Percentiles rank a stretch among this genome's conserved stretches.
These are phyloP conservation scores for Pipistrellus kuhlii DNA, from an alignment of 2,797 vertebrate genomes.

Conservation along the genomic window DNA sequence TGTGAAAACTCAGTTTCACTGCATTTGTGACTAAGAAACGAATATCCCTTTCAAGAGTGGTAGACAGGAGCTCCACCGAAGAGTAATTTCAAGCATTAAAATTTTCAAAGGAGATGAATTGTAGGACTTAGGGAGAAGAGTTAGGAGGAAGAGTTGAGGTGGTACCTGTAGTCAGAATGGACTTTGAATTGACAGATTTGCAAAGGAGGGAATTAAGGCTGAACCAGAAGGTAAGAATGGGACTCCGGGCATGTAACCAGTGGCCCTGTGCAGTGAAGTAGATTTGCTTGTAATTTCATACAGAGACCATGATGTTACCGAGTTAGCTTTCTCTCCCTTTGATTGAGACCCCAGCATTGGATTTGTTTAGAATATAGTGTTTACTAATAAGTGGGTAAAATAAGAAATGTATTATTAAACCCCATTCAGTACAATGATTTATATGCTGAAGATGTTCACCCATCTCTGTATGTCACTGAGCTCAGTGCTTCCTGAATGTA, in stretches of 20 bases:
- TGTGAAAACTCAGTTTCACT: constrained; percentile 4
- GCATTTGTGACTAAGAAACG: background rate
- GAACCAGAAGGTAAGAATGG: background rate
- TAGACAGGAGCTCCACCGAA: background rate
- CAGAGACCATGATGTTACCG: background rate
- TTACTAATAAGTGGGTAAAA: constrained; percentile 24
- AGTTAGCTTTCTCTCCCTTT: background rate
- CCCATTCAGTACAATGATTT: background rate
- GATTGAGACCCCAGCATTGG: background rate
- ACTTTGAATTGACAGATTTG: background rate
- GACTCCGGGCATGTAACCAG: background rate
- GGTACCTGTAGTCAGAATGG: background rate
- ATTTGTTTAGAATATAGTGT: constrained; percentile 24
- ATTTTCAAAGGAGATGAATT: background rate
- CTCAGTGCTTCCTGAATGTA: background rate
- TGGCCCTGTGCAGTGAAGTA: background rate
- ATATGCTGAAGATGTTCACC: background rate
- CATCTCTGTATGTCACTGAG: background rate
- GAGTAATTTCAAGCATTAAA: too few species aligned
- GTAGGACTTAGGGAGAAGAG: background rate
- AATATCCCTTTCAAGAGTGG: background rate
- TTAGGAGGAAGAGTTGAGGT: background rate
- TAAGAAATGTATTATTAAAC: background rate
- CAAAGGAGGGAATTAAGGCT: background rate
- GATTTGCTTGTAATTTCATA: background rate